Percentiles rank a stretch among this genome's conserved stretches.
These are phyloP conservation scores for Colletes gigas DNA, from an alignment of 1,140 invertebrate genomes.

Conservation along the genomic window DNA sequence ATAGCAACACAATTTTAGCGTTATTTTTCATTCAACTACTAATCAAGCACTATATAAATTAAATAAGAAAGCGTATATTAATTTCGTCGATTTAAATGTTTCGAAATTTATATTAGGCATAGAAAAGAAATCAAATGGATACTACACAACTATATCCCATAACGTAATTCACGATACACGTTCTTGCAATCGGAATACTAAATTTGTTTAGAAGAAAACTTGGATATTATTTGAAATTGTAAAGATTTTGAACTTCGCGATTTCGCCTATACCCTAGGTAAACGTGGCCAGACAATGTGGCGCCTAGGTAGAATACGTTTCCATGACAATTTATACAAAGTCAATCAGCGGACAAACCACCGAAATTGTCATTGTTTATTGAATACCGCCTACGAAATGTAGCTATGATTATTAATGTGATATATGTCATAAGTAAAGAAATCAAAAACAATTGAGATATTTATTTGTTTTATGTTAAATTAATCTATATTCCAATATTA, in stretches of 20 bases:
- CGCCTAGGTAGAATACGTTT: too few species aligned
- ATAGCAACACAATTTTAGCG: constrained; percentile 1
- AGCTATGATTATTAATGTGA: too few species aligned
- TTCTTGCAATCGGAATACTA: neutral
- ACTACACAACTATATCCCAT: neutral
- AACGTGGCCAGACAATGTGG: too few species aligned
- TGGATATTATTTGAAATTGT: neutral
- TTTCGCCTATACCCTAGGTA: too few species aligned
- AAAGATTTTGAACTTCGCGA: too few species aligned
- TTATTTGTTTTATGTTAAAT: too few species aligned
- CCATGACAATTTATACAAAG: too few species aligned
- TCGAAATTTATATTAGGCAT: neutral
- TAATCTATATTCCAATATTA: too few species aligned
- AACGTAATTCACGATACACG: neutral
- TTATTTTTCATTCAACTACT: neutral
- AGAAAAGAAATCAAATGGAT: neutral
- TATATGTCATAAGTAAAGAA: neutral
- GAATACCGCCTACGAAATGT: too few species aligned
- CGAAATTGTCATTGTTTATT: too few species aligned
- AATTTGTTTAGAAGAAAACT: neutral
- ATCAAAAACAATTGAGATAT: neutral
- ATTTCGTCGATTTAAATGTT: neutral
- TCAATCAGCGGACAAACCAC: too few species aligned
- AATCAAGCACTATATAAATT: neutral
- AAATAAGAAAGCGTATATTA: neutral